These are phyloP conservation scores for Henricia sp. DNA, from an alignment of 53 echinoderm and acorn worm species.

Conservation along the genomic window DNA sequence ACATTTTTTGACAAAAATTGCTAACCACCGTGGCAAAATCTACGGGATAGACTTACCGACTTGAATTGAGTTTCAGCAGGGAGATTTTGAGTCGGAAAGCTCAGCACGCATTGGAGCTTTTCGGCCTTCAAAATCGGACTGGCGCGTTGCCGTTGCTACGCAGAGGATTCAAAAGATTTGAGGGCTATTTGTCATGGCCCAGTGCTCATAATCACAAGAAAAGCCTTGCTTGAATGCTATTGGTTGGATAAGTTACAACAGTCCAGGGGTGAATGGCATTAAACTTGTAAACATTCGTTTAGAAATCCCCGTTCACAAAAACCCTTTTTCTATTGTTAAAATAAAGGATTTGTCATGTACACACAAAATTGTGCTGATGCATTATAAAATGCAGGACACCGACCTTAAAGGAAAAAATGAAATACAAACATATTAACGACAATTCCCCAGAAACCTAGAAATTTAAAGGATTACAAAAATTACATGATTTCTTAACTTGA, in stretches of 20 bases:
- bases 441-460: too few relatives aligned
- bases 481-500: too few relatives aligned
- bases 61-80: not conserved
- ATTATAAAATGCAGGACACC: too few relatives aligned
- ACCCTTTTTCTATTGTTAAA: too few relatives aligned
- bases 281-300: not conserved
- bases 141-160: not conserved
- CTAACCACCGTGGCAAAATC: not conserved
- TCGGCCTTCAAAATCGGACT: not conserved
- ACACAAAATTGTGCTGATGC: too few relatives aligned
- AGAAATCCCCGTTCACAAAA: not conserved
- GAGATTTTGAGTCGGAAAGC: not conserved
- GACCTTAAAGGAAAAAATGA: too few relatives aligned
- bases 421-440: too few relatives aligned
- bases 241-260: slow-evolving; percentile 11
- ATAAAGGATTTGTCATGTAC: too few relatives aligned
- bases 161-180: not conserved
- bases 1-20: not conserved
- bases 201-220: slow-evolving; percentile 11
- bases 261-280: not conserved
- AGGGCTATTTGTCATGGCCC: slow-evolving; percentile 13
- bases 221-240: not conserved
- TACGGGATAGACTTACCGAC: not conserved
- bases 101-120: not conserved
- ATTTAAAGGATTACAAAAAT: too few relatives aligned